Base-by-base conservation (phyloP, 2,113 vertebrate genomes). In the Alosa alosa region DNA sequence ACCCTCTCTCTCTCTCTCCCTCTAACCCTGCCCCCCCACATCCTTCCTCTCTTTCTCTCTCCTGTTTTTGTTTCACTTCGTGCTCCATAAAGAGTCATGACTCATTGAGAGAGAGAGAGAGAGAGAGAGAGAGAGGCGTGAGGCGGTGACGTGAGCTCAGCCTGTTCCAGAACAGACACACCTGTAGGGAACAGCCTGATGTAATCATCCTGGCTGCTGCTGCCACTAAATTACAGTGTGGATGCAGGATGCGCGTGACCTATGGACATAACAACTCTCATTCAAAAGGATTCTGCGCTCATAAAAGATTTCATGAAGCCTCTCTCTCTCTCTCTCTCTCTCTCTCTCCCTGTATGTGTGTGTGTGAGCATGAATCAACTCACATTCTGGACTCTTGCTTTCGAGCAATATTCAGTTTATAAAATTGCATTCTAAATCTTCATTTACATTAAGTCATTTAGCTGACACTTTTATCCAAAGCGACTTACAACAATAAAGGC, bases 151-250 rank as follows among this genome's bases (percentile, higher is more conserved):
- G 8, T 72, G 25, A 78, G 72, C 72, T 15, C 31, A 78, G 72
- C 6, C 31, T 78, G 31, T 78, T 36, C 31, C 6, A 78, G 72
- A 39, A 36, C 31, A 36, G 72, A 78, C 72, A 13, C 68, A 78
- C 72, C 72, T 78, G 36, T 13, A 41, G 25, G 36, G 25, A 78
- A 15, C 36, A 39, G 31, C 31, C 72, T 39, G 72, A 78, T 11
- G 36, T 78, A 78, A 78, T 78, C 72, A 39, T 39, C 31, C 72
- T 3, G 17, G 50, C 50, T 52, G 11, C 72, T 36, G 13, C 31
- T 5, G 36, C 25, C 25, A 36, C 72, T 78, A 78, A 78, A 78
- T 78, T 78, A 78, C 72, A 78, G 72, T 78, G 31, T 78, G 36
- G 10, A 78, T 78, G 72, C 72, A 15, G 72, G 25, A 17, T 36